Evolutionary conservation across 2,797 vertebrate genomes (phyloP).

Genomic region (Cheirogaleus major): DNA sequence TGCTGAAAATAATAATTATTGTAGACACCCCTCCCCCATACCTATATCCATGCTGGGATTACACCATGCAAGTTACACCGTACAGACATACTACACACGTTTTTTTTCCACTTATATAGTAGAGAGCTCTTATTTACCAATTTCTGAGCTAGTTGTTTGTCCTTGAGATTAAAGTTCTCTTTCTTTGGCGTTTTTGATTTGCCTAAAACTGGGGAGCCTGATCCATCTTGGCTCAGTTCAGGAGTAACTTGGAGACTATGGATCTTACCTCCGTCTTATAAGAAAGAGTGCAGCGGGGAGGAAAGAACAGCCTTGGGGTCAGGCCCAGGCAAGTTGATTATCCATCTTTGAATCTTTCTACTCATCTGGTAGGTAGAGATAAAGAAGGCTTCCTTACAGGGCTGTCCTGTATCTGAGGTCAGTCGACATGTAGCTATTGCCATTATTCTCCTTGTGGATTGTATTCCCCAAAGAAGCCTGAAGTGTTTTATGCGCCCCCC

Average conservation of each 20-base stretch:
- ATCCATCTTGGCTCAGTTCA: background rate
- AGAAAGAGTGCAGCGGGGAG: background rate
- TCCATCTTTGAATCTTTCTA: background rate
- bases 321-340: background rate
- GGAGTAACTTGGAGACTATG: background rate
- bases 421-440: background rate
- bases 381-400: background rate
- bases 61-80: background rate
- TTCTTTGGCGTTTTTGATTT: background rate
- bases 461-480: background rate
- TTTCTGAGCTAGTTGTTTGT: background rate
- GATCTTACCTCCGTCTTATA: background rate
- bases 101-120: background rate
- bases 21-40: background rate
- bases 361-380: background rate
- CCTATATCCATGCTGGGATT: background rate
- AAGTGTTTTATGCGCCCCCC: background rate
- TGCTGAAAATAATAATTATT: background rate
- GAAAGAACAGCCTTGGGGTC: background rate
- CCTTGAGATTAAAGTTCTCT: conserved; percentile 3
- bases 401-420: background rate
- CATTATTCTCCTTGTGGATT: background rate
- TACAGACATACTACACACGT: no score
- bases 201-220: background rate
- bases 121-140: background rate